Evolutionary conservation across 2,797 vertebrate species (phyloP).

Genomic region (Amblyraja radiata): DNA sequence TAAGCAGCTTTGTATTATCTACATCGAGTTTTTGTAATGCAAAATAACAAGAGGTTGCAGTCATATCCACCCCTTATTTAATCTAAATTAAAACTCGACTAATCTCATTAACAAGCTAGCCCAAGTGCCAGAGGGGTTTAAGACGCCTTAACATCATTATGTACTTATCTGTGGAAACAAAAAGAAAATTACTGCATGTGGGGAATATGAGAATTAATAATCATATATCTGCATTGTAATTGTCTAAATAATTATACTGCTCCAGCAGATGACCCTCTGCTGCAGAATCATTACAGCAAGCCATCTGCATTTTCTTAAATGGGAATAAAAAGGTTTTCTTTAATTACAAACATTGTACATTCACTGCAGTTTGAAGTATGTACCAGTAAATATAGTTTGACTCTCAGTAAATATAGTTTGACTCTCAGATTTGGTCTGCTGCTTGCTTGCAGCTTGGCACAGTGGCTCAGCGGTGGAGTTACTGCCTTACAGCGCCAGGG

Average conservation of each 20-base stretch:
- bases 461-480: no score
- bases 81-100: slow-evolving; percentile 57
- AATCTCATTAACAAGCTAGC: slow-evolving; percentile 57
- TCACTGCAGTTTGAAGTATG: not conserved
- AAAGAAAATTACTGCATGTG: slow-evolving; percentile 42
- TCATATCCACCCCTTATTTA: slow-evolving; percentile 52
- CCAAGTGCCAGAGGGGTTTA: slow-evolving; percentile 47
- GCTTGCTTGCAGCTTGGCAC: not conserved
- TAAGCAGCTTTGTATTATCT: slow-evolving; percentile 50
- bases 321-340: not conserved
- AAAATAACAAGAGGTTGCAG: slow-evolving; percentile 46
- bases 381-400: not conserved
- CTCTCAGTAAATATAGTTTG: not conserved
- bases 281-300: slow-evolving; percentile 17
- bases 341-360: not conserved
- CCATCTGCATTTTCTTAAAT: slow-evolving; percentile 22
- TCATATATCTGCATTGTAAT: slow-evolving; percentile 49
- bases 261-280: slow-evolving; percentile 38
- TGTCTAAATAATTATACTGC: slow-evolving; percentile 45
- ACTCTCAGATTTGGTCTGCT: not conserved
- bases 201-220: slow-evolving; percentile 45
- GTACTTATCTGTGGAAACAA: slow-evolving; percentile 46
- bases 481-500: no score
- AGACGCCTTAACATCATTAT: slow-evolving; percentile 49
- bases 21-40: slow-evolving; percentile 48